Percentiles rank a stretch among this genome's conserved stretches.
Conservation (phyloP, 64 coral and sea anemone species). For the Stylophora pistillata region DNA sequence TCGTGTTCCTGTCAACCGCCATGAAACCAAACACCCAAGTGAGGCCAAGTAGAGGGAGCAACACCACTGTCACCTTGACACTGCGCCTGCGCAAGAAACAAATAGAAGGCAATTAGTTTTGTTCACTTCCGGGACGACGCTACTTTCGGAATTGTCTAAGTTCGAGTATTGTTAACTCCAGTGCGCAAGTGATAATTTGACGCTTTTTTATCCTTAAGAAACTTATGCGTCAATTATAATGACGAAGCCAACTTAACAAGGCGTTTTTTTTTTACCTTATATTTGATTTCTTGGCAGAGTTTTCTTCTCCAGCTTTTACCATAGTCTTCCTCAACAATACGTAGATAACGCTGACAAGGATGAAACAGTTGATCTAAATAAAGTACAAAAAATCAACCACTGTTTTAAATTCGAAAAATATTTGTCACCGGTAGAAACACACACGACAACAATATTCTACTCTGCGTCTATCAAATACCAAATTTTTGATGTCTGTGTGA, state of each 20-base stretch:
- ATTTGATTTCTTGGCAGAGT: slow-evolving; percentile 36
- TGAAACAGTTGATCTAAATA: slow-evolving; percentile 56
- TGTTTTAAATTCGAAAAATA: too few relatives aligned
- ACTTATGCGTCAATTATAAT: too few relatives aligned
- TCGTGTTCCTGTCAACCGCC: slow-evolving; percentile 61
- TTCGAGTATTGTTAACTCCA: too few relatives aligned
- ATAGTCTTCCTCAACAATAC: slow-evolving; percentile 65
- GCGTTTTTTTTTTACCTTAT: slow-evolving; percentile 28
- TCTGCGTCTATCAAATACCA: too few relatives aligned
- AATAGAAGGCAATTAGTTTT: background rate
- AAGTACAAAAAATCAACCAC: background rate
- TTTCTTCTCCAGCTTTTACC: slow-evolving; percentile 32
- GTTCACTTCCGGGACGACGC: too few relatives aligned
- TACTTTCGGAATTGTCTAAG: too few relatives aligned
- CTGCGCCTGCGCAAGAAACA: slow-evolving; percentile 34
- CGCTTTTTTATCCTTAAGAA: too few relatives aligned
- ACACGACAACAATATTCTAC: too few relatives aligned
- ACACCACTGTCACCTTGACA: slow-evolving; percentile 60
- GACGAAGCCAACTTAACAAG: too few relatives aligned
- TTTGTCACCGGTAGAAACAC: too few relatives aligned
- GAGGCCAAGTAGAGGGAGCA: slow-evolving; percentile 56
- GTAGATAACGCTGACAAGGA: slow-evolving; percentile 56
- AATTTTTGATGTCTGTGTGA: too few relatives aligned
- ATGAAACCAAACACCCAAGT: slow-evolving; percentile 77
- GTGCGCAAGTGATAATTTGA: too few relatives aligned